phyloP scores from a whole-genome alignment of 2,888 invertebrate species.

The Xestoiulus laeticollis region DNA sequence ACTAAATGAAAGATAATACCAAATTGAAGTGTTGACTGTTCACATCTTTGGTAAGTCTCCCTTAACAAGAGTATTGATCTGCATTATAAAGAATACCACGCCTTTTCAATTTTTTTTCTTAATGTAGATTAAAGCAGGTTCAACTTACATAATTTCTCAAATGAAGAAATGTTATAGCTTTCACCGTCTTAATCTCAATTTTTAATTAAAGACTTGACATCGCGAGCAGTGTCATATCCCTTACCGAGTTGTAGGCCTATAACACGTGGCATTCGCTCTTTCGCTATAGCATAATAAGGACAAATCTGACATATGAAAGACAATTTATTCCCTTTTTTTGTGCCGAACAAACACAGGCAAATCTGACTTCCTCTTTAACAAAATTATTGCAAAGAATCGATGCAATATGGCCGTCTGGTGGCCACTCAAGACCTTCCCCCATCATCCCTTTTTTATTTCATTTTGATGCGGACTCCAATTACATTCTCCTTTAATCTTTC shows the following conservation, averaged over 20 bases:
- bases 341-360: neutral
- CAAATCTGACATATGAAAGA: neutral
- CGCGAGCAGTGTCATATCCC: neutral
- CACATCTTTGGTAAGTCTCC: no score
- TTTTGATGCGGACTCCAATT: constrained; percentile 6
- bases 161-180: neutral
- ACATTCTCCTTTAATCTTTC: constrained; percentile 24
- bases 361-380: neutral
- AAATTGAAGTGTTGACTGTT: no score
- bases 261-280: neutral
- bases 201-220: neutral
- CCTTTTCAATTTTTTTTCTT: no score
- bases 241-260: neutral
- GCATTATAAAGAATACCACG: no score
- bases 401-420: neutral
- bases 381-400: neutral
- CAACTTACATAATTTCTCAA: no score
- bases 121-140: no score
- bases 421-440: neutral
- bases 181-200: neutral
- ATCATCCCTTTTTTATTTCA: neutral
- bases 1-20: no score
- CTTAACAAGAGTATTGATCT: no score
- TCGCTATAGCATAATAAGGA: neutral
- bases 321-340: neutral